phyloP scores from a whole-genome alignment of 2,797 vertebrate genomes.

The Chromobotia macracanthus region DNA sequence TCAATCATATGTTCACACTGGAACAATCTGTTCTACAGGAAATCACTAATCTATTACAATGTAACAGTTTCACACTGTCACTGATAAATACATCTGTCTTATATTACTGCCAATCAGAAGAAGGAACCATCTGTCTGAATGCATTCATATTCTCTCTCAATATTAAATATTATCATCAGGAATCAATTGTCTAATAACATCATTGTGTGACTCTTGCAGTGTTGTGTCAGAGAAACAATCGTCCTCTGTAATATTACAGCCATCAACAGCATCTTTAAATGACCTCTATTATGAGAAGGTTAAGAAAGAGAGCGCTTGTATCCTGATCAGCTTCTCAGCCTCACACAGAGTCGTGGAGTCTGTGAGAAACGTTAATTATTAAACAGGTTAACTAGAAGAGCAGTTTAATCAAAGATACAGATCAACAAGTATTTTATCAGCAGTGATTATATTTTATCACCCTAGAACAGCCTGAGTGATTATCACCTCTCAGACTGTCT shows the following conservation, averaged over 20 bases:
- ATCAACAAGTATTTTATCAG: slow-evolving; percentile 27
- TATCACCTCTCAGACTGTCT: slow-evolving; percentile 28
- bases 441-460: slow-evolving; percentile 19
- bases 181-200: background rate
- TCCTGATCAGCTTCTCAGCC: slow-evolving; percentile 26
- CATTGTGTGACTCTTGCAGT: background rate
- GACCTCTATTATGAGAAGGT: background rate
- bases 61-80: no score
- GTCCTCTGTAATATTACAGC: background rate
- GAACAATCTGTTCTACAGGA: no score
- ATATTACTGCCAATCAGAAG: no score
- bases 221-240: background rate
- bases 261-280: slow-evolving; percentile 18
- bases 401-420: slow-evolving; percentile 31
- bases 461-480: slow-evolving; percentile 13
- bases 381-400: slow-evolving; percentile 30
- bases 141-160: no score
- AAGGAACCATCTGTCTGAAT: no score
- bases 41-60: no score
- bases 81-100: no score
- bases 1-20: no score
- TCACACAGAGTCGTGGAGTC: background rate
- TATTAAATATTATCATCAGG: no score
- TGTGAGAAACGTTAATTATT: slow-evolving; percentile 29
- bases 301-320: background rate